Base-by-base conservation (phyloP, 2,888 invertebrate genomes). In the Stenolophus ochropezus region DNA sequence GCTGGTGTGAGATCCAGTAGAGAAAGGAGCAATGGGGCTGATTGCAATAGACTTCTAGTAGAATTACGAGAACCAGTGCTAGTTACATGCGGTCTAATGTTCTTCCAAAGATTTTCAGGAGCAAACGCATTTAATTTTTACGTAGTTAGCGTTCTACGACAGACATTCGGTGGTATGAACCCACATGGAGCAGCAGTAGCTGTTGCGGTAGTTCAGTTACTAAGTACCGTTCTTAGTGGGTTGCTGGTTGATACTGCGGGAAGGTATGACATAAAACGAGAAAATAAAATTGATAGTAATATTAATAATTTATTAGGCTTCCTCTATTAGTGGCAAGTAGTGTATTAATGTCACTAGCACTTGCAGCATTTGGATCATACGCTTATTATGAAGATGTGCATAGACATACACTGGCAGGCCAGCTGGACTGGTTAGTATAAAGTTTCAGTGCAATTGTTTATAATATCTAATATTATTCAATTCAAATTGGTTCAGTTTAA, bases 201-300 rank as follows among this genome's bases (percentile, higher is more conserved):
- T 71, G 95, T 97, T 4, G 96, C 95, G 4, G 93, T 94, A 76
- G 96, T 96, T 0, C 96, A 97, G 87, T 91, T 97, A 1, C 89
- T 96, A n/a, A 96, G 96, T 0, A 96, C 97, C 0, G 91, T 96
- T 85, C 89, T 96, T 33, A 96, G 96, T 42, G 96, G 94, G 2
- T 90, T 96, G 84, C 90, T 97, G 75, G 96, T 97, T 86, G 97
- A 97, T 88, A 94, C 94, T 14, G 95, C 95, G 20, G 97, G 97
- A 8, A 91, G 97, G 58, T 75, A 18, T 11, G n/a, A 42, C 11
- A 11, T 42, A 42, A 11, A 11, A 42, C 4, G 33, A 11, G 6
- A 8, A 21, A 56, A 21, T 18, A 42, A 6, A 18, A 14, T 23
- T 27, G 14, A 8, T 25, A 11, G 16, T 65, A 25, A 65, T 27